Conservation (phyloP, 2,888 invertebrate genomes). For the Glyphotaelius pellucidus region DNA sequence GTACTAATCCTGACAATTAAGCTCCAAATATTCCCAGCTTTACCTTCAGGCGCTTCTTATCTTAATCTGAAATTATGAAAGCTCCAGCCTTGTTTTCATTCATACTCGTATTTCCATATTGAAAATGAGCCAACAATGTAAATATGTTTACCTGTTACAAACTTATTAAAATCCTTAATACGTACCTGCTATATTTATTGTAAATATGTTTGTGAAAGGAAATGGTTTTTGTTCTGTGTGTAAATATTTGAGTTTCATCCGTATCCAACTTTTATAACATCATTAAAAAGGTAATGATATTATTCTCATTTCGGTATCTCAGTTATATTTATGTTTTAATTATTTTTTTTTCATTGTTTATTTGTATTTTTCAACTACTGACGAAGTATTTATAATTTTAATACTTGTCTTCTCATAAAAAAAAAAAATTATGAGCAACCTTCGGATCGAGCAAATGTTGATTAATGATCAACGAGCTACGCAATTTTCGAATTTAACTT, state of each 20-base stretch:
- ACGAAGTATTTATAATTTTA: no score
- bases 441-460: neutral
- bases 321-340: neutral
- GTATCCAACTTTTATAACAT: neutral
- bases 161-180: neutral
- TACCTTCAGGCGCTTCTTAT: neutral
- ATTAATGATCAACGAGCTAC: neutral
- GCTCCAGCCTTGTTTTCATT: neutral
- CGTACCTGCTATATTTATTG: neutral
- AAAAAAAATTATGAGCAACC: neutral
- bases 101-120: neutral
- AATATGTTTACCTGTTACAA: neutral
- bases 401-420: neutral
- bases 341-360: neutral
- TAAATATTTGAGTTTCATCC: neutral
- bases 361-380: no score
- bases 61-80: neutral
- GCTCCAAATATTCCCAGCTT: neutral
- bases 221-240: neutral
- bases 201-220: neutral
- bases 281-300: neutral
- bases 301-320: neutral
- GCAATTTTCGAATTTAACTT: neutral
- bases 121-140: neutral
- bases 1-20: neutral